Conservation (phyloP, 2,888 invertebrate genomes). For the Cataglyphis rosenhaueri region DNA sequence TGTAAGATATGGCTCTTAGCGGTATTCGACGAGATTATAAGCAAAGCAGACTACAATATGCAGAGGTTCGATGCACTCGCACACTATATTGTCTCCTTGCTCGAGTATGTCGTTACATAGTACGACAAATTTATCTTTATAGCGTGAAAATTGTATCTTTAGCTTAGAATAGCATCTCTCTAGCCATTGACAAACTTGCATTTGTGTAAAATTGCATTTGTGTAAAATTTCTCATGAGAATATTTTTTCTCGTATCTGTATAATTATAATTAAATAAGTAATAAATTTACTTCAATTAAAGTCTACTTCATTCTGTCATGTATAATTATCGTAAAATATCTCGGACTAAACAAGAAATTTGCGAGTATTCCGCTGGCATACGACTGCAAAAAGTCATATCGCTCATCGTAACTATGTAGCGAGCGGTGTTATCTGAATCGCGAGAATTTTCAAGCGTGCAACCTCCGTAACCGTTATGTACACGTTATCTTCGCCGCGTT, state of each 20-base stretch:
- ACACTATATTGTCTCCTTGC: constrained; percentile 59
- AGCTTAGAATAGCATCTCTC: neutral
- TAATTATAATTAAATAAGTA: neutral
- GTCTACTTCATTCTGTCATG: neutral
- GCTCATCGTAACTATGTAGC: constrained; percentile 19
- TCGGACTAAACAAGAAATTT: neutral
- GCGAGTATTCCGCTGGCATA: neutral
- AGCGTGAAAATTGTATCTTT: constrained; percentile 7
- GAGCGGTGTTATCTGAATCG: constrained; percentile 28
- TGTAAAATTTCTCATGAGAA: neutral
- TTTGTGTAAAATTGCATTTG: neutral
- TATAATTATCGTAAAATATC: neutral
- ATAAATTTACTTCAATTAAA: constrained; percentile 16
- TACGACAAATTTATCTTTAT: constrained; percentile 18
- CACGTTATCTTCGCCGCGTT: constrained; percentile 33
- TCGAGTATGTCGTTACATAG: constrained; percentile 15
- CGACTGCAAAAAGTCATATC: constrained; percentile 10
- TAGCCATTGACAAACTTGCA: neutral
- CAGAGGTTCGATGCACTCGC: constrained; percentile 59
- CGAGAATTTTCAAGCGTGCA: constrained; percentile 20
- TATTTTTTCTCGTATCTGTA: neutral
- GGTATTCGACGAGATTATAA: constrained; percentile 69
- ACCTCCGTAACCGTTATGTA: constrained; percentile 25
- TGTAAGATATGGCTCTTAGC: constrained; percentile 64
- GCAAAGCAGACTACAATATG: constrained; percentile 61